phyloP scores from a whole-genome alignment of 1,140 invertebrate species.

The Eumaeus atala region DNA sequence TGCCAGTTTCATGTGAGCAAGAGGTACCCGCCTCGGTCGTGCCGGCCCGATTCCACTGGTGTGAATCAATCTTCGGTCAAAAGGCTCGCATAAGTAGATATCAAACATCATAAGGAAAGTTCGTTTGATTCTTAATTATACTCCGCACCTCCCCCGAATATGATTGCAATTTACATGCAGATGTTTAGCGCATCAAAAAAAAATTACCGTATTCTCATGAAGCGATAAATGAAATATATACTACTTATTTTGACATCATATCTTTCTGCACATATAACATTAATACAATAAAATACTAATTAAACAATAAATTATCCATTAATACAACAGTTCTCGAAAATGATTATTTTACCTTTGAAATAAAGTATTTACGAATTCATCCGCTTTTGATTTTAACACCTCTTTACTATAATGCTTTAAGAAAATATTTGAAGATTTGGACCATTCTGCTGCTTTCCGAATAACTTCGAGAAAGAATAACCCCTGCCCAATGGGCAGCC shows the following conservation, averaged over 20 bases:
- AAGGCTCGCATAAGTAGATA: constrained; percentile 15
- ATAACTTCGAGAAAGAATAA: constrained; percentile 30
- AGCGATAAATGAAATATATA: not conserved
- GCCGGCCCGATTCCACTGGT: too few species aligned
- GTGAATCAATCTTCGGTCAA: constrained; percentile 21
- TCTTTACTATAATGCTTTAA: too few species aligned
- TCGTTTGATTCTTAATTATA: too few species aligned
- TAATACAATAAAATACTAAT: not conserved
- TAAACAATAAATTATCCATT: not conserved
- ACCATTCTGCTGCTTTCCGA: constrained; percentile 32
- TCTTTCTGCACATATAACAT: too few species aligned
- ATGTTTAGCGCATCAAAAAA: constrained; percentile 20
- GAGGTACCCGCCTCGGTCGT: too few species aligned
- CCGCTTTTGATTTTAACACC: constrained; percentile 9
- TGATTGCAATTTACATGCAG: constrained; percentile 17
- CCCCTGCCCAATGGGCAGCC: constrained; percentile 20
- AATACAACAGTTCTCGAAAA: not conserved
- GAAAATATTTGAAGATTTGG: constrained; percentile 29
- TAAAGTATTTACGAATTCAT: constrained; percentile 3
- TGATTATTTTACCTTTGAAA: not conserved
- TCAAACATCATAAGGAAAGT: too few species aligned
- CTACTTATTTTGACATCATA: too few species aligned
- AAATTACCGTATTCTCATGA: constrained; percentile 7
- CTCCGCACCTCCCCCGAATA: constrained; percentile 19
- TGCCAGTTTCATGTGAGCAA: too few species aligned